These are phyloP conservation scores for Lutraria rhynchaena DNA, from an alignment of 1,140 invertebrate genomes.

Conservation along the genomic window DNA sequence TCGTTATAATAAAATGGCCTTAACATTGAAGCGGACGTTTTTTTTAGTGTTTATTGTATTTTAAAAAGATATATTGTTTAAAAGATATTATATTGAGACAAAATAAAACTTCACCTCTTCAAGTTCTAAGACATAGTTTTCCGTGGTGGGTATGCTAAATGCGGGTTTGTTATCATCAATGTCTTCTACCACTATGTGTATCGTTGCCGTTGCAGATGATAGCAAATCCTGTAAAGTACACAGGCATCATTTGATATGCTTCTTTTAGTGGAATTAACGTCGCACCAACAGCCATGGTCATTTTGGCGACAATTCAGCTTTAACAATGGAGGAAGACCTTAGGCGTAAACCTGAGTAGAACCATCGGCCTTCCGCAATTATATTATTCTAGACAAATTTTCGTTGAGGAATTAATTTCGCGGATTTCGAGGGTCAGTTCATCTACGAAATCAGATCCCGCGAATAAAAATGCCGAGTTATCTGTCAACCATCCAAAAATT, in stretches of 20 bases:
- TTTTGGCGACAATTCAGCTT: no score
- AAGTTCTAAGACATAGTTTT: neutral
- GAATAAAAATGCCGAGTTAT: no score
- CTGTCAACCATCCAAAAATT: neutral
- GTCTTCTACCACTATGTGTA: neutral
- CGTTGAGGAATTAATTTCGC: neutral
- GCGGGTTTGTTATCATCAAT: slow-evolving; percentile 20
- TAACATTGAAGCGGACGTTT: no score
- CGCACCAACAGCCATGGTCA: no score
- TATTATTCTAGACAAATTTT: neutral
- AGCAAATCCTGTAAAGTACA: slow-evolving; percentile 1
- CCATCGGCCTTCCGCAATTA: no score
- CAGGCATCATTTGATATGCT: neutral
- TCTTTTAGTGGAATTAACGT: no score
- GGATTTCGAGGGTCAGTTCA: neutral
- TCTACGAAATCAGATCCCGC: neutral
- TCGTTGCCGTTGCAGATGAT: neutral
- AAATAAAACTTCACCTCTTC: neutral
- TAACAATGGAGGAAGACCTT: no score
- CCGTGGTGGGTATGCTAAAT: neutral
- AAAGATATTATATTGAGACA: no score
- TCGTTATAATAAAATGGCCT: no score
- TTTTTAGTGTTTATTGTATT: no score
- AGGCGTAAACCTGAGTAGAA: no score
- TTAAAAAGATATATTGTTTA: neutral